A percentile compares a stretch with the other conserved stretches of the same genome.
Conservation (phyloP, 2,797 vertebrate genomes). For the Tragopan temminckii region DNA sequence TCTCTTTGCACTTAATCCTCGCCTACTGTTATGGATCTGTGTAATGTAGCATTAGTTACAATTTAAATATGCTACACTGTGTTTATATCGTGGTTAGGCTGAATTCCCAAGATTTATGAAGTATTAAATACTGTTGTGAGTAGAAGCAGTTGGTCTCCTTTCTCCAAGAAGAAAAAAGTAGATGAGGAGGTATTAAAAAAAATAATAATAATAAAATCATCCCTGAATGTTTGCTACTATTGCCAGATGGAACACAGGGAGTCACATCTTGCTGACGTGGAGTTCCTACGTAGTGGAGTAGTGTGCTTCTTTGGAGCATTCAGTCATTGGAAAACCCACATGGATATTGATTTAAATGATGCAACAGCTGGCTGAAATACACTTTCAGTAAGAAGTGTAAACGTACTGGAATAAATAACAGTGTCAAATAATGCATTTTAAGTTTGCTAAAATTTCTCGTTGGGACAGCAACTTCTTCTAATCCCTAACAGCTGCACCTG, state of each 20-base stretch:
- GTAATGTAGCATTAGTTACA: conserved; percentile 20
- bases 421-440: conserved; percentile 35
- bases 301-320: conserved; percentile 40
- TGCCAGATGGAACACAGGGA: not conserved
- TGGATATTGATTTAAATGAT: conserved; percentile 54
- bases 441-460: conserved; percentile 33
- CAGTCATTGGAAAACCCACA: conserved; percentile 30
- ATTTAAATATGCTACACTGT: conserved; percentile 4
- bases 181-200: not conserved
- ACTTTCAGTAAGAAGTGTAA: conserved; percentile 44
- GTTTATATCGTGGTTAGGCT: not conserved
- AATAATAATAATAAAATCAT: conserved; percentile 4
- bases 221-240: not conserved
- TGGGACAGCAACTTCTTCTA: conserved; percentile 43
- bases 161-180: not conserved
- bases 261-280: not conserved
- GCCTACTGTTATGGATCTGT: conserved; percentile 36
- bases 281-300: conserved; percentile 31
- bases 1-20: conserved; percentile 67
- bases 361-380: conserved; percentile 33
- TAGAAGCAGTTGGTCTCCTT: not conserved
- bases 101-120: conserved; percentile 26
- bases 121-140: conserved; percentile 5
- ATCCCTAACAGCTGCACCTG: conserved; percentile 31
- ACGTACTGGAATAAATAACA: conserved; percentile 48